phyloP scores from a whole-genome alignment of 37 sponge, comb jelly and placozoan species.

The Dysidea cf. avara region DNA sequence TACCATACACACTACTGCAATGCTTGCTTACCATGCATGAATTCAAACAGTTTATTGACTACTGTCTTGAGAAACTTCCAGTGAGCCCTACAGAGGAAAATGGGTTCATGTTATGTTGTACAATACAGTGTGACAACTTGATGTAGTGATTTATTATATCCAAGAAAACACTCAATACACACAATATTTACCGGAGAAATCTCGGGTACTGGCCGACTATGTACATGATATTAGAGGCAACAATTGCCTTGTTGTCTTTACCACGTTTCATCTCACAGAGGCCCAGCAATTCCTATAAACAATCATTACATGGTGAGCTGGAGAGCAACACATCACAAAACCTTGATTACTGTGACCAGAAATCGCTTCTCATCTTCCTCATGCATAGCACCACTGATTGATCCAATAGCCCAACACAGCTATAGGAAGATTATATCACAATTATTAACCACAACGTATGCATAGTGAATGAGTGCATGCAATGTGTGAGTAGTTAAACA shows the following conservation, averaged over 20 bases:
- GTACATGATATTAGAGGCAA: conserved; percentile 99
- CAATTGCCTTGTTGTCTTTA: conserved; percentile 99
- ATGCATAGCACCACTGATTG: conserved; percentile 99
- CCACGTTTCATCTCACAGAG: conserved; percentile 96
- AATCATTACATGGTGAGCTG: background rate
- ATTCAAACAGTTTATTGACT: conserved; percentile 99
- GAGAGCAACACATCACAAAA: background rate
- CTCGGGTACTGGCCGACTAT: conserved; percentile 99
- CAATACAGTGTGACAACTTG: background rate
- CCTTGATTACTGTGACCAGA: conserved; percentile 97
- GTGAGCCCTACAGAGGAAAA: conserved; percentile 77
- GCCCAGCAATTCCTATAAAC: conserved; percentile 80
- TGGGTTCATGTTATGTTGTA: background rate
- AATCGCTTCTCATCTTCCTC: conserved; percentile 99
- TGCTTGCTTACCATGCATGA: conserved; percentile 89
- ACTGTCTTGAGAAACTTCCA: conserved; percentile 99
- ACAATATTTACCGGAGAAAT: conserved; percentile 71
- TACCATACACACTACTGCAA: background rate
- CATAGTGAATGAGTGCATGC: background rate
- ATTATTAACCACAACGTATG: background rate
- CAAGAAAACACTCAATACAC: too few relatives aligned
- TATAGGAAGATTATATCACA: conserved; percentile 25
- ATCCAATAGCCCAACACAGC: conserved; percentile 99
- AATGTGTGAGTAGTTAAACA: background rate
- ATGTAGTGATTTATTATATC: too few relatives aligned